Evolutionary conservation across 2,888 invertebrate genomes (phyloP), one percentile per base, ranked within the genome.

Genomic region (Drosophila eohydei): DNA sequence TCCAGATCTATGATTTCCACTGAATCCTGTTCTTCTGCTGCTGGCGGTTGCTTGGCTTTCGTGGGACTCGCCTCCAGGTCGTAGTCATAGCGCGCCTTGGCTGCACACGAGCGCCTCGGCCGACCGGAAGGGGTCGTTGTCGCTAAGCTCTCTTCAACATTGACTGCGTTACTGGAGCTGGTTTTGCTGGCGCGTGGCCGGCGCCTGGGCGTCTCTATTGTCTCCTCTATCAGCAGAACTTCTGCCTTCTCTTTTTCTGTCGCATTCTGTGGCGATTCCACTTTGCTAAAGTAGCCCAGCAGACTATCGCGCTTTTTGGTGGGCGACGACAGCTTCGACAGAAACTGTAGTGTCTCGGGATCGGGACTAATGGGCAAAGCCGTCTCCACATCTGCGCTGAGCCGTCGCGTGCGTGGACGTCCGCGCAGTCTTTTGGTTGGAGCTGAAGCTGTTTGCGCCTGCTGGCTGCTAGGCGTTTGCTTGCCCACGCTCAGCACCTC

Each of bases 291-390:
- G 88, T 95, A 95, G 68, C 94, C 94, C 26, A 95, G 91, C 91
- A 95, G 93, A 80, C 94, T 95, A 88, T 95, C 95, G 36, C 94
- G 94, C 80, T 94, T 95, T 83, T 93, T 94, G 1, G 94, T 91
- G 26, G 95, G 95, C 55, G 95, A 94, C 0, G 94, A 94, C 21
- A 95, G 88, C 77, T 94, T 94, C 3, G 93, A 91, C 3, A 94
- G 79, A 82, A 95, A 94, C 44, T 94, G 94, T 51, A 89, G 85
- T 0, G 90, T 94, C 7, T 90, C 91, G 91, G 87, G 30, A 59
- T 89, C 88, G 6, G 26, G 66, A 11, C 32, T 36, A 9, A 46
- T 74, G 70, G 14, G 60, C 2, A 7, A 61, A 51, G 36, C 57
- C 0, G 71, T 77, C 44, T 85, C 88, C 8, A 71, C 64, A 51